A percentile compares a stretch with the other conserved stretches of the same genome.
Evolutionary conservation across 2,888 invertebrate species (phyloP).

Genomic region (Diplolepis rosae): DNA sequence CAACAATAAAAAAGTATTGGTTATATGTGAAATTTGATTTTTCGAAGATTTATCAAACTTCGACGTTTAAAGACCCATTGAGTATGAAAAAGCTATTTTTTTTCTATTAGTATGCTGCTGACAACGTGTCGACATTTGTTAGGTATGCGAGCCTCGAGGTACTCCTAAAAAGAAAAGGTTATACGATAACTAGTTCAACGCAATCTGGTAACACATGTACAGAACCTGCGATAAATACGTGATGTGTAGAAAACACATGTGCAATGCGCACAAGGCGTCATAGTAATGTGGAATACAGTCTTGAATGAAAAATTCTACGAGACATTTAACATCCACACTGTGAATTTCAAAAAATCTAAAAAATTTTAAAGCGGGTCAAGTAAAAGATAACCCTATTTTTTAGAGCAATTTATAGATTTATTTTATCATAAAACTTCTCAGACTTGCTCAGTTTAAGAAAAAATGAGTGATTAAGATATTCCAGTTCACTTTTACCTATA

Average conservation of each 20-base stretch:
- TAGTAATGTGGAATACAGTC: neutral
- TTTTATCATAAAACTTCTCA: too few relatives aligned
- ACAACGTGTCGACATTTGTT: neutral
- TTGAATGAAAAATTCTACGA: neutral
- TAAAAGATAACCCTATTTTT: neutral
- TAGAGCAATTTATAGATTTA: neutral
- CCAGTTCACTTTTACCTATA: conserved; percentile 5
- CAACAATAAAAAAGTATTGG: too few relatives aligned
- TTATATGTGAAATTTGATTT: too few relatives aligned
- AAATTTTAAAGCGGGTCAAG: neutral
- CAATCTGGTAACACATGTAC: conserved; percentile 13
- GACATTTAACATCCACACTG: neutral
- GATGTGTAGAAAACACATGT: neutral
- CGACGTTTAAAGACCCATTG: too few relatives aligned
- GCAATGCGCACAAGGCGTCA: neutral
- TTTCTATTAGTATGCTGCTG: too few relatives aligned
- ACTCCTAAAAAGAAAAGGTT: neutral
- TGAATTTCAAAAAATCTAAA: neutral
- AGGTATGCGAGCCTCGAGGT: neutral
- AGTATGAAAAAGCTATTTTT: too few relatives aligned
- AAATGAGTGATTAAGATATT: neutral
- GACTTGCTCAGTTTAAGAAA: too few relatives aligned
- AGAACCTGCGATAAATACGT: conserved; percentile 37
- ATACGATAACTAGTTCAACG: neutral
- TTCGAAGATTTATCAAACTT: too few relatives aligned